Evolutionary conservation across 2,797 vertebrate species (phyloP).

Genomic region (Oryzias dopingdopingensis): DNA sequence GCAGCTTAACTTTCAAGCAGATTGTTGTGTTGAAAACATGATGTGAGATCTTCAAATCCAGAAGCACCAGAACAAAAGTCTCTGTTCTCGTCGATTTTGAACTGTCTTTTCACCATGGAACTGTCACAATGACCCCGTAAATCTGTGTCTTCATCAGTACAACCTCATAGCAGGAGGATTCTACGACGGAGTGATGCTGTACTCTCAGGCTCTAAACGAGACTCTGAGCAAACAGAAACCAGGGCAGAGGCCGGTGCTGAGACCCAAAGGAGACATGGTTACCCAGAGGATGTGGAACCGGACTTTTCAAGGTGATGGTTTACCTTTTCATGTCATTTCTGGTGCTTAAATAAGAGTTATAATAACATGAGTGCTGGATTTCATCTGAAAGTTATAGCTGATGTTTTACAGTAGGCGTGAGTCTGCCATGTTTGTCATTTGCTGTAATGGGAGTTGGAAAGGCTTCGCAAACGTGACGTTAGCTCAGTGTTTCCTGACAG

Average conservation of each 20-base stretch:
- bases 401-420: background rate
- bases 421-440: background rate
- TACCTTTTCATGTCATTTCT: background rate
- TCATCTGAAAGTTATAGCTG: no score
- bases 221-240: constrained; percentile 59
- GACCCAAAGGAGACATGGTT: constrained; percentile 70
- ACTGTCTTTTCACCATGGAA: background rate
- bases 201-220: constrained; percentile 82
- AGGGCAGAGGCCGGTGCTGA: constrained; percentile 17
- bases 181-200: constrained; percentile 87
- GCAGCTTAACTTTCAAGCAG: no score
- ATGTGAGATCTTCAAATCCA: no score
- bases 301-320: constrained; percentile 73
- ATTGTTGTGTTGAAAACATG: no score
- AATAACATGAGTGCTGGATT: no score
- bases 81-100: no score
- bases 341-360: no score
- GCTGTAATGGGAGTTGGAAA: background rate
- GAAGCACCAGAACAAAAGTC: no score
- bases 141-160: constrained; percentile 65
- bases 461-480: background rate
- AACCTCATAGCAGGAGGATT: constrained; percentile 86
- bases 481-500: constrained; percentile 6
- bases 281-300: constrained; percentile 76
- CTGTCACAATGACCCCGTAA: background rate